A percentile compares a stretch with the other conserved stretches of the same genome.
These are phyloP conservation scores for Mormyrus lacerda DNA, from an alignment of 2,113 vertebrate species.

Conservation along the genomic window DNA sequence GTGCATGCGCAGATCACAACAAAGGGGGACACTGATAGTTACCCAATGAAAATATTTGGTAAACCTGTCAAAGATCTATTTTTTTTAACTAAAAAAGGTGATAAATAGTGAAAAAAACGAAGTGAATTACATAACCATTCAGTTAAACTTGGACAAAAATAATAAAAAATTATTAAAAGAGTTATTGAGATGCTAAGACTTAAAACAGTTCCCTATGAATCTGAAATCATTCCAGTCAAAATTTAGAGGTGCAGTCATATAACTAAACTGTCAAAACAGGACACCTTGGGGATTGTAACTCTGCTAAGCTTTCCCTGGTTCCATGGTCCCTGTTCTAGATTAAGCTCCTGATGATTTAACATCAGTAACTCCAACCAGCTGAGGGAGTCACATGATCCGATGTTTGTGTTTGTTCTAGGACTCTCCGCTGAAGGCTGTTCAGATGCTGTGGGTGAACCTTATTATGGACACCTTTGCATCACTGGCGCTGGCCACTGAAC, in stretches of 20 bases:
- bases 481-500: conserved; percentile 86
- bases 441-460: conserved; percentile 97
- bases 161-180: no score
- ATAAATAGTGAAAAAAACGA: neutral
- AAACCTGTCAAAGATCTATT: neutral
- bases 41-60: neutral
- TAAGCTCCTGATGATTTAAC: neutral
- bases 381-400: neutral
- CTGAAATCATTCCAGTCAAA: neutral
- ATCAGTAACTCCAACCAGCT: neutral
- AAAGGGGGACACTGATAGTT: neutral
- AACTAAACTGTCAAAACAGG: neutral
- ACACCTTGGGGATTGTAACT: neutral
- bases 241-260: neutral
- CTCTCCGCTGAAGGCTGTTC: conserved; percentile 92
- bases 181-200: neutral
- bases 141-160: neutral
- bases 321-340: neutral
- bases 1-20: conserved; percentile 45
- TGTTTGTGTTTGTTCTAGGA: conserved; percentile 57
- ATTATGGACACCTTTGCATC: conserved; percentile 98
- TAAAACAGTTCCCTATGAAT: neutral
- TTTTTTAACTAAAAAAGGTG: neutral
- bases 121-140: no score
- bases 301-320: neutral